phyloP scores from a whole-genome alignment of 92 coral and sea anemone species.

The Phenganax marumi region DNA sequence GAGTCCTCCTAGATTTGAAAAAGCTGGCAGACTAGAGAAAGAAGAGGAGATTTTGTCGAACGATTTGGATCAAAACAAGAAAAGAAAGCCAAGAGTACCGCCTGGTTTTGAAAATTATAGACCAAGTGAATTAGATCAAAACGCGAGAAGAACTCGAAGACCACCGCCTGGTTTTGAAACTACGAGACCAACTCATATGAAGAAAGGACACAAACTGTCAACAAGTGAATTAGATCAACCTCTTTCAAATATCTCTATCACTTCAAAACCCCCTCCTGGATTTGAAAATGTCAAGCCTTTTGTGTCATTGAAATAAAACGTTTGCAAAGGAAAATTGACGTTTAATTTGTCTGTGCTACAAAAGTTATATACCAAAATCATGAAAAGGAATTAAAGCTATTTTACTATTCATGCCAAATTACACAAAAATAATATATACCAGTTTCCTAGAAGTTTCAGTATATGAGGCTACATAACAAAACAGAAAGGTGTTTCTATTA shows the following conservation, averaged over 20 bases:
- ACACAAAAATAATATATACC: too few species aligned
- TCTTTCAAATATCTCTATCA: too few species aligned
- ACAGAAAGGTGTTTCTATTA: too few species aligned
- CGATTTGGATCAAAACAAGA: background rate
- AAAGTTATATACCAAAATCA: too few species aligned
- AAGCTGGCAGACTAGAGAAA: background rate
- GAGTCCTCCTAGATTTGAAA: background rate
- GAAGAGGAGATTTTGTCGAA: too few species aligned
- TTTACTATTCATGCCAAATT: too few species aligned
- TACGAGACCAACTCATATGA: background rate
- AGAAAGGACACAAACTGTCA: constrained; percentile 9
- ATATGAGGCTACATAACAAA: too few species aligned
- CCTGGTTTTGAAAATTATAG: too few species aligned
- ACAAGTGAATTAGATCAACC: background rate
- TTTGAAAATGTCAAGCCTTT: constrained; percentile 29
- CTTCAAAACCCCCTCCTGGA: constrained; percentile 48
- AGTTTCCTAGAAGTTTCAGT: too few species aligned
- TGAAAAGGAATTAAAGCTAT: too few species aligned
- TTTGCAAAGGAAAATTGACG: background rate
- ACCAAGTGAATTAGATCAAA: too few species aligned
- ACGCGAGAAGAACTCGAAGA: constrained; percentile 20
- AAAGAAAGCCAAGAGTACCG: background rate
- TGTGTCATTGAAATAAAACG: background rate
- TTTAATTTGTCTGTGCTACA: background rate
- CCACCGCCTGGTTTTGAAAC: constrained; percentile 73